Evolutionary conservation across 2,113 vertebrate species (phyloP).

Genomic region (Thunnus thynnus): DNA sequence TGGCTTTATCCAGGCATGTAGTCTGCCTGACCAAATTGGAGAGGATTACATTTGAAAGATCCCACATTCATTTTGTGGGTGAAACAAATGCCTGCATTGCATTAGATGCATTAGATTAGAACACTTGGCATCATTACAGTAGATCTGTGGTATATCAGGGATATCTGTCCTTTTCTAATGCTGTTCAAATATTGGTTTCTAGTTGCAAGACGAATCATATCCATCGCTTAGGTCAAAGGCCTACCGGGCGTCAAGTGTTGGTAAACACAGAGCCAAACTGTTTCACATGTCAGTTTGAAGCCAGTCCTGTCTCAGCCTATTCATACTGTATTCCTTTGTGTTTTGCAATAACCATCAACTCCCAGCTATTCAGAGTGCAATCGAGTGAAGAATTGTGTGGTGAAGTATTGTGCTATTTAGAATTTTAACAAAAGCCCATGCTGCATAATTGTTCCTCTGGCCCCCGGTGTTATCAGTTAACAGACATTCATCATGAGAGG

Average conservation of each 20-base stretch:
- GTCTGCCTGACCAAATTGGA: constrained; percentile 86
- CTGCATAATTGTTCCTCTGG: constrained; percentile 78
- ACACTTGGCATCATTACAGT: constrained; percentile 54
- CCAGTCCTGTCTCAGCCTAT: background rate
- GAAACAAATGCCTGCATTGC: constrained; percentile 70
- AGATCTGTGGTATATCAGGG: constrained; percentile 4
- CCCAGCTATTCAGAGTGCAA: constrained; percentile 26
- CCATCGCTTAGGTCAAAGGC: constrained; percentile 33
- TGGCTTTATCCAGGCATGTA: constrained; percentile 86
- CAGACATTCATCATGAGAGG: constrained; percentile 76
- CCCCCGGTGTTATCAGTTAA: constrained; percentile 75
- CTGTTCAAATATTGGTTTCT: constrained; percentile 20
- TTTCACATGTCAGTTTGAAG: constrained; percentile 7
- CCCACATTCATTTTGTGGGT: constrained; percentile 70
- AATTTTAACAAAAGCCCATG: constrained; percentile 73
- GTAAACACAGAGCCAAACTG: constrained; percentile 37
- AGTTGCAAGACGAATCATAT: constrained; percentile 13
- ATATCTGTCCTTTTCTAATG: background rate
- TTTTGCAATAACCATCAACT: constrained; percentile 32
- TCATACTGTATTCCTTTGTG: constrained; percentile 25
- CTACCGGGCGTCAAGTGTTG: constrained; percentile 29
- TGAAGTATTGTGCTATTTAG: constrained; percentile 67
- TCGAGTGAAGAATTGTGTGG: constrained; percentile 43
- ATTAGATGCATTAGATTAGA: constrained; percentile 58
- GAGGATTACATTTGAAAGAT: constrained; percentile 87